phyloP scores from a whole-genome alignment of 2,888 invertebrate species.

The Hymenopus coronatus region DNA sequence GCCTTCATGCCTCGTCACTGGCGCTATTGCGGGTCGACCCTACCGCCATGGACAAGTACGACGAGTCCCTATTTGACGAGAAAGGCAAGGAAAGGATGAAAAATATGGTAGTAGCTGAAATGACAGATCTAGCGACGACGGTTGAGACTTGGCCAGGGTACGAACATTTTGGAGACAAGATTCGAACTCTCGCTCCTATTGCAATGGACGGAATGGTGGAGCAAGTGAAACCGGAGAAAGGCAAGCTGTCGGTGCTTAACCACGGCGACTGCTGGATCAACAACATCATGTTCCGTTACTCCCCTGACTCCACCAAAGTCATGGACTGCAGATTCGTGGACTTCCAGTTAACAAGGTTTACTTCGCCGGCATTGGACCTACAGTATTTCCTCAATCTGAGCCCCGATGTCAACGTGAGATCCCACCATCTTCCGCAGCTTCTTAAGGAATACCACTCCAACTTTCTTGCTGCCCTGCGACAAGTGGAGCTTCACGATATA shows the following conservation, averaged over 20 bases:
- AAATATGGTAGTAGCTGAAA: background rate
- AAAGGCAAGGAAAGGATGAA: background rate
- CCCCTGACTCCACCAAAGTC: background rate
- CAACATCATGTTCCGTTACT: conserved; percentile 31
- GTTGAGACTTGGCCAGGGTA: conserved; percentile 20
- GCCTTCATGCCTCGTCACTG: conserved; percentile 18
- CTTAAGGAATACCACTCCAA: conserved; percentile 28
- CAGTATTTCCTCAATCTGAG: conserved; percentile 32
- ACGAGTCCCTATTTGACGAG: conserved; percentile 7
- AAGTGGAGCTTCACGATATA: background rate
- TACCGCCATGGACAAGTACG: background rate
- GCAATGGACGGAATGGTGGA: background rate
- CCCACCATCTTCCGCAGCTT: conserved; percentile 20
- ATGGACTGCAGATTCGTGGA: conserved; percentile 31
- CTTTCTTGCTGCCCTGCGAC: conserved; percentile 7
- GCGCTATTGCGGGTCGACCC: conserved; percentile 4
- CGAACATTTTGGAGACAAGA: conserved; percentile 19
- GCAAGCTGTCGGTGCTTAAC: conserved; percentile 23
- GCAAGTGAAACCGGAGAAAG: background rate
- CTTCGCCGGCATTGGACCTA: conserved; percentile 31
- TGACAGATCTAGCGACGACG: conserved; percentile 5
- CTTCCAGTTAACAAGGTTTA: conserved; percentile 31
- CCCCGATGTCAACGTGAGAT: conserved; percentile 13
- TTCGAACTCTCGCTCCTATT: background rate
- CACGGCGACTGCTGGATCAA: conserved; percentile 34